Evolutionary conservation across 2,888 invertebrate species (phyloP).

Genomic region (Archaeoteleia sp.): DNA sequence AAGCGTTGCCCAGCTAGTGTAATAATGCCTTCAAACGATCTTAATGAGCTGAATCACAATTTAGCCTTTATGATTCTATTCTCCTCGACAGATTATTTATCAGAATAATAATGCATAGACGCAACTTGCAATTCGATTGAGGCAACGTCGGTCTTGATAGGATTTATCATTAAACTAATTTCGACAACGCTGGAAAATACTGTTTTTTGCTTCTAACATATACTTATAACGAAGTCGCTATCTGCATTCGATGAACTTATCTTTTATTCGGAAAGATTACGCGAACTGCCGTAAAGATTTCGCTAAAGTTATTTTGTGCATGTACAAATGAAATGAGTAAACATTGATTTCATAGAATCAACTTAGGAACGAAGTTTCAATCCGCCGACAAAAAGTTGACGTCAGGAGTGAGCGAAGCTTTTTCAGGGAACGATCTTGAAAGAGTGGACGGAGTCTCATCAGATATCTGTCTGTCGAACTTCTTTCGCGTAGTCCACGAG

Average conservation of each 20-base stretch:
- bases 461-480: conserved; percentile 34
- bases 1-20: neutral
- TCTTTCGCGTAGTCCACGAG: conserved; percentile 20
- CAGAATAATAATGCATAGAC: neutral
- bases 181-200: too few species aligned
- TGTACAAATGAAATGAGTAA: conserved; percentile 10
- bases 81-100: neutral
- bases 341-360: conserved; percentile 19
- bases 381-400: conserved; percentile 9
- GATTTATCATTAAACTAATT: neutral
- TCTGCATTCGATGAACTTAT: too few species aligned
- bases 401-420: conserved; percentile 15
- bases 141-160: neutral
- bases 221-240: too few species aligned
- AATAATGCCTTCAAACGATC: conserved; percentile 3
- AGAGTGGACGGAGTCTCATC: conserved; percentile 22
- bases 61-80: neutral
- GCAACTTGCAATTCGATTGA: neutral
- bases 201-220: too few species aligned
- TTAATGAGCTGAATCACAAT: neutral
- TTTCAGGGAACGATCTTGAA: conserved; percentile 10
- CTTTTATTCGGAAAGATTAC: too few species aligned
- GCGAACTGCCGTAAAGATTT: too few species aligned
- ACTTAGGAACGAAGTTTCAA: conserved; percentile 16
- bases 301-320: neutral